Conservation (phyloP, 2,797 vertebrate species). For the Dallia pectoralis region DNA sequence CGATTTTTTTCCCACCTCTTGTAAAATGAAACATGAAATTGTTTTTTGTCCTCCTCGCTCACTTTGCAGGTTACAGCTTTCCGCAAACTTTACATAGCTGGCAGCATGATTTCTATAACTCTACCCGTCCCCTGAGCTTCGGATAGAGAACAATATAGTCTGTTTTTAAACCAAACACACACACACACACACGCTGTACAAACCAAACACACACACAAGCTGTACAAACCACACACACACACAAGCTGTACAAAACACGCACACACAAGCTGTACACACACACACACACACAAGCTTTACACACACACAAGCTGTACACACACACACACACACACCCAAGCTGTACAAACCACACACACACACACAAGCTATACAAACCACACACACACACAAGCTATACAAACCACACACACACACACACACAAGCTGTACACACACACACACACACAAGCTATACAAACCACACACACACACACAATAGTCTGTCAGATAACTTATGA, state of each 20-base stretch:
- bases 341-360: background rate
- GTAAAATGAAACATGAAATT: conserved; percentile 71
- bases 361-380: background rate
- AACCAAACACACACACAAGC: background rate
- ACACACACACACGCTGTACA: conserved; percentile 5
- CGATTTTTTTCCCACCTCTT: conserved; percentile 63
- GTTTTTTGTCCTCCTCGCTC: conserved; percentile 39
- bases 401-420: conserved; percentile 6
- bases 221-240: no score
- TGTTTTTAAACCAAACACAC: conserved; percentile 34
- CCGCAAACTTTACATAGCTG: conserved; percentile 53
- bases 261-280: background rate
- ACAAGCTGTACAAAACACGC: background rate
- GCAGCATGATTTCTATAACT: conserved; percentile 55
- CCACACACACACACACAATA: conserved; percentile 19
- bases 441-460: background rate
- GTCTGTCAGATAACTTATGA: conserved; percentile 49
- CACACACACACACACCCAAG: background rate
- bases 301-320: no score
- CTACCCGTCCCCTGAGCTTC: conserved; percentile 27
- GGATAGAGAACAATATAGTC: conserved; percentile 21
- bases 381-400: background rate
- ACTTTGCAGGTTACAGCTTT: conserved; percentile 55
- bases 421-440: background rate
- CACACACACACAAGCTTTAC: background rate